A percentile compares a stretch with the other conserved stretches of the same genome.
Evolutionary conservation across 2,797 vertebrate genomes (phyloP).

Genomic region (Psittacula echo): DNA sequence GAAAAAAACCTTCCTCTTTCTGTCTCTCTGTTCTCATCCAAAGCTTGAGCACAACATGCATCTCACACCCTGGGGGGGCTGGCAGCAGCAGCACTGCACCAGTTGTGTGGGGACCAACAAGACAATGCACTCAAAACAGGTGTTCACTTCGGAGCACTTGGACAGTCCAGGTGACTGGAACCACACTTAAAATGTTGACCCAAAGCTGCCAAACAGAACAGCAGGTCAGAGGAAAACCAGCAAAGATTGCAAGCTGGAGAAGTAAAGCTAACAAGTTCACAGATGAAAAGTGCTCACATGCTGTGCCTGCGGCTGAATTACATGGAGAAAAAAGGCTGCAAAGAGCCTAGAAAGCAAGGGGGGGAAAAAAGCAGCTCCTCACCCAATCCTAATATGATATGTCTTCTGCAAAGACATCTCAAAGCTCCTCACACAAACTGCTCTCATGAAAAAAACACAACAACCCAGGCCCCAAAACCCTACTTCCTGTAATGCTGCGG

Average conservation of each 20-base stretch:
- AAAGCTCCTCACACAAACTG: background rate
- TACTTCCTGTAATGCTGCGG: background rate
- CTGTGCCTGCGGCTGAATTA: background rate
- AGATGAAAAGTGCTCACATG: background rate
- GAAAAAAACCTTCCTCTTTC: background rate
- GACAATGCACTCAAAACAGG: background rate
- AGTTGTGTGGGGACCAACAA: background rate
- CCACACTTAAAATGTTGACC: background rate
- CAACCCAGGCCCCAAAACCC: background rate
- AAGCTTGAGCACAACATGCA: background rate
- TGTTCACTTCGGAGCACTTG: background rate
- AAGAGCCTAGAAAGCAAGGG: background rate
- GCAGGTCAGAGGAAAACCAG: background rate
- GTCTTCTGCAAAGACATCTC: background rate
- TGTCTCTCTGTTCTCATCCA: background rate
- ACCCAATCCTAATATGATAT: background rate
- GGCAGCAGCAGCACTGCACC: background rate
- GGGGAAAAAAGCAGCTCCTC: background rate
- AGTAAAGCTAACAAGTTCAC: background rate
- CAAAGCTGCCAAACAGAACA: background rate
- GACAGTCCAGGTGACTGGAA: background rate
- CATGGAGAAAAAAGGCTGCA: background rate
- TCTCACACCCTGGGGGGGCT: background rate
- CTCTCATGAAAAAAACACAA: background rate
- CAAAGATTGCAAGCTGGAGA: background rate